Evolutionary conservation across 2,888 invertebrate genomes (phyloP), one percentile per base, ranked within the genome.

Genomic region (Scotopteryx bipunctaria): DNA sequence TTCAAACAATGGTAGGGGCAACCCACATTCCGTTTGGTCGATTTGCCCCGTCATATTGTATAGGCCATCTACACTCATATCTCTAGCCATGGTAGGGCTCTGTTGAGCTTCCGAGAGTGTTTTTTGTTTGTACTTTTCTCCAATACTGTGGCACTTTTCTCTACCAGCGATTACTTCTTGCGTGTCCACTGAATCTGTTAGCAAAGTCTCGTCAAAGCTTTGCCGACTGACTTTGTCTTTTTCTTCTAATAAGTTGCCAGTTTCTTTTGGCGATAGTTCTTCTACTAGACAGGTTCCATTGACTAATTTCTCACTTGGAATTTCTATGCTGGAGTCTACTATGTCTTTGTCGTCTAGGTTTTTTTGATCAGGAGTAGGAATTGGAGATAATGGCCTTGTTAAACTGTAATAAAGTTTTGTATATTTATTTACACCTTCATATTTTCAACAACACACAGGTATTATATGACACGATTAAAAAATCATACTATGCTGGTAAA

Each of bases 1-100:
- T 23, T 95, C 94, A 83, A 98, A 98, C 47, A 98, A 91, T 36
- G 94, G 92, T 23, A 99, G 85, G 0, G 99, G 99, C 66, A 98
- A 94, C 6, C 98, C 98, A 81, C 96, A 98, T 43, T 94, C 93
- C 69, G 94, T 86, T 45, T 93, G 92, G 74, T 93, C 93, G 48
- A 95, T 86, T 66, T 94, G 94, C 19, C 94, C 93, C 0, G 92
- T 92, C 70, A 95, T 87, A 70, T 92, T 93, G 57, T 92, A 93
- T 31, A 93, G 88, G 14, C 91, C 91, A 61, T 91, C 91, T 0
- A 91, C 88, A 64, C 95, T 95, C 67, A 94, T 92, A 61, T 96
- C 95, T 45, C 95, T 91, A 0, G 94, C 93, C 79, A 95, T 88
- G 5, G 93, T 91, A 2, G 90, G 91, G 63, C 89, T 89, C 51